Percentiles rank a stretch among this genome's conserved stretches.
Conservation (phyloP, 1,140 invertebrate genomes). For the Panagrolaimus sp. region DNA sequence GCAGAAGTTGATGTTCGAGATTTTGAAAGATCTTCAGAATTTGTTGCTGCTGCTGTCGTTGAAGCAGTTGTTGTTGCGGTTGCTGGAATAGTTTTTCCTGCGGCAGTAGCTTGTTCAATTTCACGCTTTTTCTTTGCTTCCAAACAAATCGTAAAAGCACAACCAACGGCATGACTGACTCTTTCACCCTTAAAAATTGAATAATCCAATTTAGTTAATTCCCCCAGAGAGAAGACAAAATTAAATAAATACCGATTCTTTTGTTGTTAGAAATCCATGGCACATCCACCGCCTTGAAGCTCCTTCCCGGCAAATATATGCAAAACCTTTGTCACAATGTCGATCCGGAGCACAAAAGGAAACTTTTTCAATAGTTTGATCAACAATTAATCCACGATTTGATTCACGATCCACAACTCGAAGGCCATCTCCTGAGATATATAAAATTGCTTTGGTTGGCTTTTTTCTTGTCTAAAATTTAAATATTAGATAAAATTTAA, state of each 20-base stretch:
- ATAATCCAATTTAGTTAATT: constrained; percentile 14
- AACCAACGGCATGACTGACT: constrained; percentile 94
- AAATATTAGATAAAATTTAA: constrained; percentile 54
- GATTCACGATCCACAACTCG: constrained; percentile 97
- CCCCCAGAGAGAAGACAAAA: constrained; percentile 10
- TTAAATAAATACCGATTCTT: constrained; percentile 67
- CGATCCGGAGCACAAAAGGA: constrained; percentile 98
- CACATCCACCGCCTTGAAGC: constrained; percentile 93
- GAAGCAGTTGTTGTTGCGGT: constrained; percentile 67
- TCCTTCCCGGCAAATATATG: constrained; percentile 80
- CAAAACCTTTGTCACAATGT: constrained; percentile 94
- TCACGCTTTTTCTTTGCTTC: constrained; percentile 95
- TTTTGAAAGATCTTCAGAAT: neutral
- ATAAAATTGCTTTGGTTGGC: constrained; percentile 81
- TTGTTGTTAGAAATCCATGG: constrained; percentile 90
- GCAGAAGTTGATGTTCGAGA: neutral
- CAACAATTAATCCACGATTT: constrained; percentile 89
- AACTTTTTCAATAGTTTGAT: constrained; percentile 99
- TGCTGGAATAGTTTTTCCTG: too few species aligned
- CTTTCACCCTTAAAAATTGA: constrained; percentile 73
- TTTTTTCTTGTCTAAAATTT: constrained; percentile 72
- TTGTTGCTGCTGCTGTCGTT: neutral
- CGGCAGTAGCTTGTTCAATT: constrained; percentile 67
- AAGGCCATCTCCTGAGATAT: constrained; percentile 92
- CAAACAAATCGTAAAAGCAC: constrained; percentile 94